Evolutionary conservation across 2,113 vertebrate species (phyloP).

Genomic region (Sardina pilchardus): DNA sequence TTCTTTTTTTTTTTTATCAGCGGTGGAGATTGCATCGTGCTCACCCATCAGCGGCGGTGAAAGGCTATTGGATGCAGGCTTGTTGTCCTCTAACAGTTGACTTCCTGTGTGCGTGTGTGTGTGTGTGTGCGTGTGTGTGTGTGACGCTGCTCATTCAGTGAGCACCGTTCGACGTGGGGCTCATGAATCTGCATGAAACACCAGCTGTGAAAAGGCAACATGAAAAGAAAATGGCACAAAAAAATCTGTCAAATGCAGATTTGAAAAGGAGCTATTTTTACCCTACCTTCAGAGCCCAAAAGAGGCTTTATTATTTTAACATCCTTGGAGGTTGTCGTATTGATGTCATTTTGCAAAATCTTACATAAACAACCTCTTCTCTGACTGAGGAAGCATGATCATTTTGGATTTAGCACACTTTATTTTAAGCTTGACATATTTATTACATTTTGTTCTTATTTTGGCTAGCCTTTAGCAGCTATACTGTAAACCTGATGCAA

Average conservation of each 20-base stretch:
- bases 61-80: neutral
- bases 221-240: conserved; percentile 2
- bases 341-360: neutral
- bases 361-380: neutral
- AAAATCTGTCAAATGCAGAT: neutral
- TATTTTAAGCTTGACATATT: neutral
- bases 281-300: neutral
- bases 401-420: neutral
- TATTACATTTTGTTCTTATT: neutral
- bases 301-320: neutral
- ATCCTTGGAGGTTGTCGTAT: neutral
- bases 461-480: neutral
- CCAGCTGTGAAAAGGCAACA: neutral
- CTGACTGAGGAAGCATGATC: neutral
- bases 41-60: neutral
- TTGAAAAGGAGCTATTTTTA: neutral
- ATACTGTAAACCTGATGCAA: too few species aligned
- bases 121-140: neutral
- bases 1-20: too few species aligned
- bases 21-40: neutral
- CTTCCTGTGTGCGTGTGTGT: neutral
- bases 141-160: neutral
- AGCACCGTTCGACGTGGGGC: neutral
- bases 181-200: neutral
- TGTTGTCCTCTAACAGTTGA: neutral